Evolutionary conservation across 2,888 invertebrate species (phyloP), one percentile per base, ranked within the genome.

Genomic region (Parascotia fuliginaria): DNA sequence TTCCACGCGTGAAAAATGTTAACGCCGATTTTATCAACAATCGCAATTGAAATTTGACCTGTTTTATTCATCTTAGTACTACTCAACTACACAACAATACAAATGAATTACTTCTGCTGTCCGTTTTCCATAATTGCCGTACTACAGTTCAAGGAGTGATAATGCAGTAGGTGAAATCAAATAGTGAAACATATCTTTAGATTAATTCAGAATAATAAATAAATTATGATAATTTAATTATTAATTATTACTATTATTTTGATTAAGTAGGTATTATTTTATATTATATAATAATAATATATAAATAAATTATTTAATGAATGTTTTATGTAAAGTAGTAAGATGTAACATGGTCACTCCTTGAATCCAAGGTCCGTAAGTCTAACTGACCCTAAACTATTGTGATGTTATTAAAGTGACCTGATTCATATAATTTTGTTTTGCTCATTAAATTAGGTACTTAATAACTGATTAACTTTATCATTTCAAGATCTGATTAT

Each of bases 371-470:
- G 50, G 59, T 61, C 62, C 48, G 51, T 46, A 42, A 29, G 42
- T 42, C 22, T 34, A 29, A 44, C 54, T 42, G 65, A 54, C 65
- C 46, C 54, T 59, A 58, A 65, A 58, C 59, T 60, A 63, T 59
- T 67, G 69, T 66, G 62, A 65, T 71, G 59, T 58, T 60, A 31
- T 57, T 58, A 39, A 57, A 57, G 67, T 60, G 61, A 70, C 61
- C 54, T 60, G 60, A 57, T 53, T 48, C 47, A 59, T 49, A 50
- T 37, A 55, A 43, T 53, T 61, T 65, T 63, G 61, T 46, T 65
- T 74, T 75, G 75, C 75, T 75, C 75, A 75, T 64, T 70, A 62
- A 60, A 60, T 49, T 63, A 68, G 58, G 60, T 72, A 63, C 61
- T 64, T 57, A 47, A 55, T 48, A 48, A 51, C 42, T 55, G 42